Conservation (phyloP, 2,113 vertebrate species). For the Ptilonorhynchus violaceus region DNA sequence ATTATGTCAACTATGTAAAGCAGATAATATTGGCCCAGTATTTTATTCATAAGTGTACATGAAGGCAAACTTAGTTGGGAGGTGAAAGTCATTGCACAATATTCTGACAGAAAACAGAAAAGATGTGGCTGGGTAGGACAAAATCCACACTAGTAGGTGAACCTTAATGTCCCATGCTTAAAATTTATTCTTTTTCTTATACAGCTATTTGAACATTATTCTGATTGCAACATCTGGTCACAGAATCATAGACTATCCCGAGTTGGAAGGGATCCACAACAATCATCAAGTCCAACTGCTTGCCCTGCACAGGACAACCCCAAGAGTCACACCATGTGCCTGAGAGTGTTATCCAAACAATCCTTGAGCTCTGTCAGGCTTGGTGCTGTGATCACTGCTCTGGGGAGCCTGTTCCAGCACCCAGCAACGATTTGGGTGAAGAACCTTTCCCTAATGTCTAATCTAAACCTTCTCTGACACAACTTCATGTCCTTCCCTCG, state of each 20-base stretch:
- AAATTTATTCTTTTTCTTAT: neutral
- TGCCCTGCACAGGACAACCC: neutral
- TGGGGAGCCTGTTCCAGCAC: neutral
- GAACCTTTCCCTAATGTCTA: neutral
- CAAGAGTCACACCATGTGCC: neutral
- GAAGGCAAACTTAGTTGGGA: neutral
- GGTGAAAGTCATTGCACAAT: neutral
- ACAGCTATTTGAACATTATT: rapidly evolving
- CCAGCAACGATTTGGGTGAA: neutral
- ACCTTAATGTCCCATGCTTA: neutral
- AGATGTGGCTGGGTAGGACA: rapidly evolving
- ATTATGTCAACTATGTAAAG: neutral
- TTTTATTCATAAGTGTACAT: neutral
- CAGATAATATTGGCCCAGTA: neutral
- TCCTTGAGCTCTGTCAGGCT: too few species aligned
- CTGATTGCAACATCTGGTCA: too few species aligned
- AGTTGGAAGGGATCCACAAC: rapidly evolving
- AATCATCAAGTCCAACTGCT: neutral
- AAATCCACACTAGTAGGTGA: neutral
- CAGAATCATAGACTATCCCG: rapidly evolving
- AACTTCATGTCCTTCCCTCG: neutral
- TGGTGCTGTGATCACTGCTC: neutral
- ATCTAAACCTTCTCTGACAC: neutral
- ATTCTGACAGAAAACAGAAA: neutral
- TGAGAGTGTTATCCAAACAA: neutral